phyloP scores from a whole-genome alignment of 2,888 invertebrate species.

The Atrina japonica region DNA sequence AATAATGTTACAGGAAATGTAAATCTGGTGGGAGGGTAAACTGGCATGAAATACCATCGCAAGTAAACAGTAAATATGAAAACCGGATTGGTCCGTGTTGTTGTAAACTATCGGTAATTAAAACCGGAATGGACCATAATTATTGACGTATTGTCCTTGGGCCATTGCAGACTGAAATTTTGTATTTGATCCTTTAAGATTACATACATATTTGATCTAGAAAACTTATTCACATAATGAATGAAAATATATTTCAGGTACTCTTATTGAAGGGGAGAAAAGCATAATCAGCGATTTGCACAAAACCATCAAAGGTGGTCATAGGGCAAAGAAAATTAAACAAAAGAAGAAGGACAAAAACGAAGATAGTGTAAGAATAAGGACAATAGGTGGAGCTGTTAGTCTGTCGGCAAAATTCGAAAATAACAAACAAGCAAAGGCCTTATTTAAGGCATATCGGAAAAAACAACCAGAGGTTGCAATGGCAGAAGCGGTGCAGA shows the following conservation, averaged over 20 bases:
- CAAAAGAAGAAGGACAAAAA: slow-evolving; percentile 19
- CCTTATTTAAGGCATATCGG: slow-evolving; percentile 48
- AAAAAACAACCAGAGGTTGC: slow-evolving; percentile 8
- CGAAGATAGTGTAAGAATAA: neutral
- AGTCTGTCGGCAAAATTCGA: slow-evolving; percentile 49
- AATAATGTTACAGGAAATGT: no score
- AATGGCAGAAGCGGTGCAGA: slow-evolving; percentile 51
- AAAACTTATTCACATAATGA: no score
- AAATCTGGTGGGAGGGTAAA: no score
- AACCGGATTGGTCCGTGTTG: no score
- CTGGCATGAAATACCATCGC: no score
- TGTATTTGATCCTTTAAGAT: no score
- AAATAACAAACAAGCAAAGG: slow-evolving; percentile 42
- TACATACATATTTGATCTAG: no score
- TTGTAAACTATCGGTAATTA: no score
- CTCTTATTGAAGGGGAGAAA: slow-evolving; percentile 48
- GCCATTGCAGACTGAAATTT: no score
- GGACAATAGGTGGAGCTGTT: slow-evolving; percentile 53
- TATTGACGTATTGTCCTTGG: no score
- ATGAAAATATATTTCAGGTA: slow-evolving; percentile 51
- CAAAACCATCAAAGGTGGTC: slow-evolving; percentile 41
- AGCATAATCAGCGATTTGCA: slow-evolving; percentile 45
- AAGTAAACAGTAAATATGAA: no score
- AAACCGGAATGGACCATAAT: no score
- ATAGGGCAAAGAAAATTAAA: slow-evolving; percentile 30